Evolutionary conservation across 2,113 vertebrate species (phyloP).

Genomic region (Daphoenositta chrysoptera): DNA sequence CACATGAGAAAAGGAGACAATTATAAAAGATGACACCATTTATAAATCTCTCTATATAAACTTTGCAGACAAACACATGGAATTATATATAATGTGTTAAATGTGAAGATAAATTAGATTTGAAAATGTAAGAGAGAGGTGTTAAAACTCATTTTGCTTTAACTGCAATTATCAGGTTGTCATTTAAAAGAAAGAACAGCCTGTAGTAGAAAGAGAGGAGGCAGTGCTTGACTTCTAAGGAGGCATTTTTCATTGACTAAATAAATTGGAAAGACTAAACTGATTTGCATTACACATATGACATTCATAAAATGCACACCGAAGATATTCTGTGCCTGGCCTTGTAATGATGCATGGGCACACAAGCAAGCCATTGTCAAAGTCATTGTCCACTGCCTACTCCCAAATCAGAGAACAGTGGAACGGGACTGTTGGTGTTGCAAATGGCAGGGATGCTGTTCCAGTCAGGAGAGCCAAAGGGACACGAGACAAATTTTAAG

Average conservation of each 20-base stretch:
- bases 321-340: neutral
- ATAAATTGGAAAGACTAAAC: neutral
- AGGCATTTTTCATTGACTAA: neutral
- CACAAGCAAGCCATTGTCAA: no score
- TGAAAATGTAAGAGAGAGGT: neutral
- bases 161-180: neutral
- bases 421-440: rapidly evolving
- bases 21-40: neutral
- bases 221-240: neutral
- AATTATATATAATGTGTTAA: neutral
- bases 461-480: neutral
- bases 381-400: neutral
- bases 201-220: neutral
- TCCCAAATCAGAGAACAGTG: rapidly evolving
- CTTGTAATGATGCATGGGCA: neutral
- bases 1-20: neutral
- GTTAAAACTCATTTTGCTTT: neutral
- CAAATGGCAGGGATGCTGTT: neutral
- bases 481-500: neutral
- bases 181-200: neutral
- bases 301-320: neutral
- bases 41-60: neutral
- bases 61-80: neutral
- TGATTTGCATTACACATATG: neutral
- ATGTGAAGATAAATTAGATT: neutral